Evolutionary conservation across 2,888 invertebrate species (phyloP).

Genomic region (Pachycephus smyrnensis): DNA sequence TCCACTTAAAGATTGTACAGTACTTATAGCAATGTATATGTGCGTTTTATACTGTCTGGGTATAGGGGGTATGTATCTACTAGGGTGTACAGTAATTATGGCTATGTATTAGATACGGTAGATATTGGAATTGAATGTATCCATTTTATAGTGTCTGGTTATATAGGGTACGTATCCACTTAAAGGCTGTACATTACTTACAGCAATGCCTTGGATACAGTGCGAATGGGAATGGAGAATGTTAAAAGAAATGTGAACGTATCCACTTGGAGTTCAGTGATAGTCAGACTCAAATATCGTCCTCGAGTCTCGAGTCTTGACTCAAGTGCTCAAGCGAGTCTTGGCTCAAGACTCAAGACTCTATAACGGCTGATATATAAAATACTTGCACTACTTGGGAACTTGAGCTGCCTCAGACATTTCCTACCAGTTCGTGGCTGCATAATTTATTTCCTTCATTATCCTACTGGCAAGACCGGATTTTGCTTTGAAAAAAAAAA

Average conservation of each 20-base stretch:
- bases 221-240: neutral
- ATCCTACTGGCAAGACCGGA: constrained; percentile 1
- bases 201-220: neutral
- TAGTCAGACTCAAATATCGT: neutral
- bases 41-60: no score
- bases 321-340: neutral
- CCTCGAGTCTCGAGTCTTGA: neutral
- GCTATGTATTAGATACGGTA: neutral
- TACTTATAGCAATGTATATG: no score
- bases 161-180: neutral
- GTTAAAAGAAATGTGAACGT: neutral
- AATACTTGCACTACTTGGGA: neutral
- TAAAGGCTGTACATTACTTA: neutral
- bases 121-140: neutral
- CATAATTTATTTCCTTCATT: constrained; percentile 4
- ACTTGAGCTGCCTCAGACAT: neutral
- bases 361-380: neutral
- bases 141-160: neutral
- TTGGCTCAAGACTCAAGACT: neutral
- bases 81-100: neutral
- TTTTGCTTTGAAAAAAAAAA: neutral
- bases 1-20: neutral
- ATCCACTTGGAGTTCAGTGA: neutral
- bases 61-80: neutral
- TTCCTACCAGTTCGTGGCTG: neutral